Evolutionary conservation across 2,113 vertebrate species (phyloP), one percentile per base, ranked within the genome.

Genomic region (Lota lota): DNA sequence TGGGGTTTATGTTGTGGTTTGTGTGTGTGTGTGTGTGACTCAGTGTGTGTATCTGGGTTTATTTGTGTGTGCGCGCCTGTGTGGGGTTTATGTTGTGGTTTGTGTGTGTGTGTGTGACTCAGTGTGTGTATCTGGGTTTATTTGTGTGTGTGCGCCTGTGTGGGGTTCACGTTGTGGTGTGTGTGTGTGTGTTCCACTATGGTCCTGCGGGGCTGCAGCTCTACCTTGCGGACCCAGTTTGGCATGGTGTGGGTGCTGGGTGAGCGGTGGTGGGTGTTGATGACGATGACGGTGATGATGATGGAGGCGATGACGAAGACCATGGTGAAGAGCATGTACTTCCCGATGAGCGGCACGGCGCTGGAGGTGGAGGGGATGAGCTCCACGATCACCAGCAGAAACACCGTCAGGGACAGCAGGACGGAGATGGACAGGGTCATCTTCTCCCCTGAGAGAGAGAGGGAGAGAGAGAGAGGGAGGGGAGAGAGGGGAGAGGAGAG

Each of bases 291-390:
- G 0, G 97, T 99, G 92, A 98, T 97, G 83, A 99, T 94, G 92
- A 99, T 99, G 16, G 97, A 98, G 0, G 94, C 87, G 0, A 98
- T 98, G 88, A 99, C 97, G 0, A 98, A 95, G 68, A 99, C 95
- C 97, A 99, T 99, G n/a, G 97, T 99, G 74, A 99, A 99, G 63
- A 99, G 81, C 96, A 99, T 98, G 91, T 99, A 99, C 82, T 98
- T 99, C 75, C 96, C 97, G 0, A 99, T 99, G 76, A 99, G 85
- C 0, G 97, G 97, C 70, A 99, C 97, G 0, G 96, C 96, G 0
- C 95, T 98, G 69, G 97, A 99, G 0, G 97, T 99, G 66, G 97
- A 99, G 0, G 97, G 97, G 82, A 99, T 99, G 70, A 98, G 87
- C 90, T 99, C 97, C 88, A 99, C 97, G 0, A 99, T 99, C 70